phyloP scores from a whole-genome alignment of 2,113 vertebrate genomes.

The Empidonax alnorum region DNA sequence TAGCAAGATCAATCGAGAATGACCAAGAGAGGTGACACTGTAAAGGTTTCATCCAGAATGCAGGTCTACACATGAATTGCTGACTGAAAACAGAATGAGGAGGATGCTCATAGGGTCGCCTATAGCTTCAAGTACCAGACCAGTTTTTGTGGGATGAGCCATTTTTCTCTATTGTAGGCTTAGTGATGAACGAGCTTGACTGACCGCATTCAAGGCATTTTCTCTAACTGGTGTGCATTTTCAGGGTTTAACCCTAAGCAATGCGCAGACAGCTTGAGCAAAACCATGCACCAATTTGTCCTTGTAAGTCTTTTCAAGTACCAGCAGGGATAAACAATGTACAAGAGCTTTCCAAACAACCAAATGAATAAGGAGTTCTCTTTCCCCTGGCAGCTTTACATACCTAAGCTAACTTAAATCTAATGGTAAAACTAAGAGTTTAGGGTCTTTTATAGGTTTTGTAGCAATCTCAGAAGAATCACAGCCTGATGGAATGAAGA shows the following conservation, averaged over 20 bases:
- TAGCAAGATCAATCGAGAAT: not conserved
- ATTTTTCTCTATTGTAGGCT: not conserved
- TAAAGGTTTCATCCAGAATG: not conserved
- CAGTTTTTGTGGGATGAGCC: not conserved
- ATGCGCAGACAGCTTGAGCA: not conserved
- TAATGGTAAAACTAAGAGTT: not conserved
- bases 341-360: not conserved
- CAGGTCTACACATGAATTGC: not conserved
- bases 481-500: not conserved
- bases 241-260: not conserved
- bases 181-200: not conserved
- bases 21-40: not conserved
- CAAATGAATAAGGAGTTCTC: not conserved
- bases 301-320: not conserved
- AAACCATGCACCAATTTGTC: not conserved
- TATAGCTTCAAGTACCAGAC: not conserved
- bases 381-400: not conserved
- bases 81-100: not conserved
- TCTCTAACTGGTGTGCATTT: not conserved
- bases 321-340: not conserved
- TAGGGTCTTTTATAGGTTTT: not conserved
- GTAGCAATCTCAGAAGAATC: not conserved
- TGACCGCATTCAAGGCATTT: not conserved
- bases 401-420: not conserved
- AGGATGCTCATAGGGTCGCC: not conserved